Evolutionary conservation across 2,797 vertebrate species (phyloP).

Genomic region (Todus mexicanus): DNA sequence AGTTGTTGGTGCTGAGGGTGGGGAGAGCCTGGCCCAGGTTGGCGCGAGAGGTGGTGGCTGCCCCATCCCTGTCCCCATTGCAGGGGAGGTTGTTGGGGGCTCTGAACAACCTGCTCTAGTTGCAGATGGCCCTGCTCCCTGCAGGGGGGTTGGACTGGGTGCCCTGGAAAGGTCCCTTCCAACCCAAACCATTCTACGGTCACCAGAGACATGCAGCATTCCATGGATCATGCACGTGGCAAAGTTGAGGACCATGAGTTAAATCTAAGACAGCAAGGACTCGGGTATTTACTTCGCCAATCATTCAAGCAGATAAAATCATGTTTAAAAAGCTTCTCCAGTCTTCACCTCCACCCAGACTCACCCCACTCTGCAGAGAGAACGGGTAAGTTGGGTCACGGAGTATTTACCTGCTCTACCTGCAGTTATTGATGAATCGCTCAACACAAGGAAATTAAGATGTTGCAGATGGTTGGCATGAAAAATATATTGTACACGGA

Average conservation of each 20-base stretch:
- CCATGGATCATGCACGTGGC: fast-evolving
- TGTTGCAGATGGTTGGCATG: conserved; percentile 1
- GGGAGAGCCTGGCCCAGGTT: not conserved
- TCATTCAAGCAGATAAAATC: not conserved
- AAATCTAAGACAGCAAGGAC: not conserved
- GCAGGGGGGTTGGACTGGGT: not conserved
- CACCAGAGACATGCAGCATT: not conserved
- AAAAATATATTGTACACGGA: not conserved
- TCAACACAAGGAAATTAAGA: not conserved
- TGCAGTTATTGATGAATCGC: not conserved
- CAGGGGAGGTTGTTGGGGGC: not conserved
- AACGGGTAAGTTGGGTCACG: not conserved
- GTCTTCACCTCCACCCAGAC: not conserved
- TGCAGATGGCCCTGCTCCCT: not conserved
- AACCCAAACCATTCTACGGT: not conserved
- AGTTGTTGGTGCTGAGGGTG: not conserved
- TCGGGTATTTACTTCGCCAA: not conserved
- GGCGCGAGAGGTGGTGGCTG: not conserved
- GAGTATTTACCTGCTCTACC: not conserved
- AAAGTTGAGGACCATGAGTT: fast-evolving
- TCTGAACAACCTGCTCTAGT: not conserved
- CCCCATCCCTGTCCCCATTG: not conserved
- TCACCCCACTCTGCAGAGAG: not conserved
- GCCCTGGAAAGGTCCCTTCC: not conserved
- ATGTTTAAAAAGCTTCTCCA: not conserved